phyloP scores from a whole-genome alignment of 2,113 vertebrate genomes.

The Ploceus nigricollis region DNA sequence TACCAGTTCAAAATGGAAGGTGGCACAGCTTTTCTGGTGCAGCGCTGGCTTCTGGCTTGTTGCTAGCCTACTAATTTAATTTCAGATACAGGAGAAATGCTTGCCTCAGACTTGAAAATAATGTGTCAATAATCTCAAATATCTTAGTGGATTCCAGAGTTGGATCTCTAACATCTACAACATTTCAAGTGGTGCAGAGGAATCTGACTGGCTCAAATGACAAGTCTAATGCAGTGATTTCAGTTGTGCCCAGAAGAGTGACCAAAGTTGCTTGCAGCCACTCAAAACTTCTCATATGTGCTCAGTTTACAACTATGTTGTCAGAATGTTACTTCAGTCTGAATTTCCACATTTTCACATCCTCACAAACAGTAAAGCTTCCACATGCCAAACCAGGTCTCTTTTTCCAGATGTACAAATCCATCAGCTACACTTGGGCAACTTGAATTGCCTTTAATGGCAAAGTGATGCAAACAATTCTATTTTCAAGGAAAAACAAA shows the following conservation, averaged over 20 bases:
- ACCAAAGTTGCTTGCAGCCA: neutral
- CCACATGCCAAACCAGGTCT: neutral
- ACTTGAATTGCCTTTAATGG: neutral
- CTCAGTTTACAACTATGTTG: neutral
- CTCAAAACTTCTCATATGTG: neutral
- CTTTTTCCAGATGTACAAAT: neutral
- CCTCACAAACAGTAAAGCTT: neutral
- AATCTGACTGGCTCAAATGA: constrained; percentile 5
- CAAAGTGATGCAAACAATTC: neutral
- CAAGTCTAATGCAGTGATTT: constrained; percentile 18
- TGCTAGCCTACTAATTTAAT: neutral
- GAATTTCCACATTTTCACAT: neutral
- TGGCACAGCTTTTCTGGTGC: neutral
- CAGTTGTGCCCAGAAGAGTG: neutral
- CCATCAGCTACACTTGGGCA: neutral
- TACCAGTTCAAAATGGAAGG: neutral
- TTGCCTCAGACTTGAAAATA: neutral
- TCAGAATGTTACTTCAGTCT: neutral
- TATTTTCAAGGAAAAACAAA: neutral
- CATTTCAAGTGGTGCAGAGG: neutral
- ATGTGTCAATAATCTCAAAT: neutral
- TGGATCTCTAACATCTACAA: neutral
- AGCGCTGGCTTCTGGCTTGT: neutral
- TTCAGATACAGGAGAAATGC: neutral
- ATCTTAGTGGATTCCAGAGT: neutral